Evolutionary conservation across 1,140 invertebrate genomes (phyloP), one percentile per base, ranked within the genome.

Genomic region (Ephestia elutella): DNA sequence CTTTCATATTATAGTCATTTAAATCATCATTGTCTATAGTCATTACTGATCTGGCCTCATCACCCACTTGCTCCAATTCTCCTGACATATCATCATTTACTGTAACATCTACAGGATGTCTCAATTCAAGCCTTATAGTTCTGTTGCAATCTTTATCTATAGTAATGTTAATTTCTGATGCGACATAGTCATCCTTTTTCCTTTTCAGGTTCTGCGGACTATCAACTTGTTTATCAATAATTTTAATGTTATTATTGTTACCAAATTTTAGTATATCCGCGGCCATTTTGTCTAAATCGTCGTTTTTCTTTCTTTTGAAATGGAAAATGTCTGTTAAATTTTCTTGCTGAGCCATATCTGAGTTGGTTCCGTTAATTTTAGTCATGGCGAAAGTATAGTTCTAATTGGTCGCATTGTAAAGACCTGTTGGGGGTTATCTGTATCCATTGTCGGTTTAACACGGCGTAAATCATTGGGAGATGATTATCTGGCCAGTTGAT

Each of bases 401-500:
- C 76, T 84, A 84, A 86, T 86, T 87, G 82, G 73, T 86, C 80
- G 80, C 77, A 86, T 87, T 82, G 82, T 84, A 66, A 60, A 49
- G 60, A 70, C 54, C 70, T 53, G 60, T 59, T 63, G 62, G 71
- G 70, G 75, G 80, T 80, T 84, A 85, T 79, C 76, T 72, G 30
- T 60, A 54, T 68, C 79, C 73, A 86, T 87, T 86, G 85, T 86
- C 78, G 70, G 76, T 82, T 82, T 85, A 86, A 83, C 77, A 71
- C 75, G 70, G 80, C 80, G 79, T 85, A 86, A 87, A 85, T 86
- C 84, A 86, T 86, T 80, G 72, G 73, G 67, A 79, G 82, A 87
- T 87, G 80, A 85, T 86, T 87, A 87, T 87, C 85, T 82, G 59
- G 57, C 61, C 50, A 59, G 60, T 54, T 75, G 76, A 77, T 85